Evolutionary conservation across 2,113 vertebrate genomes (phyloP), one percentile per base, ranked within the genome.

Genomic region (Proteles cristata): DNA sequence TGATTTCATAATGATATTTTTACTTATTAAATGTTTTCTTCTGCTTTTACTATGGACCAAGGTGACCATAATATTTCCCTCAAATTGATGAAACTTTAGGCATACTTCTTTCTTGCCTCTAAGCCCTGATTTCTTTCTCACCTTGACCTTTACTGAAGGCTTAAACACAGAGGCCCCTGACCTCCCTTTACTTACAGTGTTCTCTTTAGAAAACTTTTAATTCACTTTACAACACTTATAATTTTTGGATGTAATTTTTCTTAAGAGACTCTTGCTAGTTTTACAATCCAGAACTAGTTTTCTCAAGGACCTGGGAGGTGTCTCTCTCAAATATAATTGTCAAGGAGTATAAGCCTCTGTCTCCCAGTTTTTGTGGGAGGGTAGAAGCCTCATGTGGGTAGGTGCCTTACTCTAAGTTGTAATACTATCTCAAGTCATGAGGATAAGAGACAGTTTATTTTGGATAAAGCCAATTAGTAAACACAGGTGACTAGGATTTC

Each of bases 181-280:
- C 50, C n/a, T 65, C 28, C 39, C 17, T 84, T 92, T 74, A 45
- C 48, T 76, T 39, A 86, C 3, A 86, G 58, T 23, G 28, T 63
- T 93, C 53, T 55, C 63, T 93, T 86, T 77, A 77, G 58, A 83
- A 76, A 96, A 50, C 2, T 71, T 96, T n/a, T 10, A 50, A 48
- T 35, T 61, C 58, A 61, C 58, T 23, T 23, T 23, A 61, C 17
- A 61, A 61, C 58, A 61, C 58, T 61, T 61, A 61, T 1, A 55
- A 76, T 88, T 55, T 26, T 91, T 63, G 53, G 65, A 50, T 65
- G 10, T 66, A n/a, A 43, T 43, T 48, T 12, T 39, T 85, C 39
- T 55, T 14, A 3, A 66, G 82, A 82, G 28, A 11, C 8, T 17
- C 12, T 50, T 69, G 14, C 3, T 39, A 45, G 14, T 83, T 76